Percentiles rank a stretch among this genome's conserved stretches.
Conservation (phyloP, 2,113 vertebrate genomes). For the Actinemys pallida region DNA sequence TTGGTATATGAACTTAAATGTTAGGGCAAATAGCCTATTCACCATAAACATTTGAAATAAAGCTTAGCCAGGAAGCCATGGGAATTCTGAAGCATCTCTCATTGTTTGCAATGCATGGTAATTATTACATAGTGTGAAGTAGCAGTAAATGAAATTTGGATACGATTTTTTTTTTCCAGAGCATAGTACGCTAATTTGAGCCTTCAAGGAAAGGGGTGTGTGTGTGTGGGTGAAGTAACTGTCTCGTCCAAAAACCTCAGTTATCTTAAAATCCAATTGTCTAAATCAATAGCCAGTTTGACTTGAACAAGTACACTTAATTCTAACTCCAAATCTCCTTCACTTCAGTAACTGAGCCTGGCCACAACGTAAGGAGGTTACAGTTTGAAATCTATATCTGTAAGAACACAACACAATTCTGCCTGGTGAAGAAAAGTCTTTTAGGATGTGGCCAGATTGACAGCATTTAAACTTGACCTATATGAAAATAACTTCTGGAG, state of each 20-base stretch:
- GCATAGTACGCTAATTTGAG: not conserved
- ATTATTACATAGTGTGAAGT: not conserved
- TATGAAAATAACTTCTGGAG: not conserved
- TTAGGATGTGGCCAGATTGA: too few relatives aligned
- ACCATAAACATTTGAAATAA: not conserved
- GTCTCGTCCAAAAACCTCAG: not conserved
- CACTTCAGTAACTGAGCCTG: not conserved
- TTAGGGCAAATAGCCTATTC: not conserved
- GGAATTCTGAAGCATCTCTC: not conserved
- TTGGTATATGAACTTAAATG: not conserved
- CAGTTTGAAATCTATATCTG: not conserved
- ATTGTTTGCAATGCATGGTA: not conserved
- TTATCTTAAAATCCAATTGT: not conserved
- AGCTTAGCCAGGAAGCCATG: not conserved
- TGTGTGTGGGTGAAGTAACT: not conserved
- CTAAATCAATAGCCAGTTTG: not conserved
- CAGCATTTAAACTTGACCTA: not conserved
- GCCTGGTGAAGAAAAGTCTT: not conserved
- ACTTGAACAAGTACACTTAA: rapidly evolving
- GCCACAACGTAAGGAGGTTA: not conserved
- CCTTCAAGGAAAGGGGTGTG: rapidly evolving
- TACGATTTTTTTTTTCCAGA: not conserved
- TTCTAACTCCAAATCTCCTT: not conserved
- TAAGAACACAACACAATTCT: not conserved
- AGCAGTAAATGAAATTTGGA: not conserved